A percentile compares a stretch with the other conserved stretches of the same genome.
Conservation (phyloP, 2,888 invertebrate genomes). For the Dolichopus griseipennis region DNA sequence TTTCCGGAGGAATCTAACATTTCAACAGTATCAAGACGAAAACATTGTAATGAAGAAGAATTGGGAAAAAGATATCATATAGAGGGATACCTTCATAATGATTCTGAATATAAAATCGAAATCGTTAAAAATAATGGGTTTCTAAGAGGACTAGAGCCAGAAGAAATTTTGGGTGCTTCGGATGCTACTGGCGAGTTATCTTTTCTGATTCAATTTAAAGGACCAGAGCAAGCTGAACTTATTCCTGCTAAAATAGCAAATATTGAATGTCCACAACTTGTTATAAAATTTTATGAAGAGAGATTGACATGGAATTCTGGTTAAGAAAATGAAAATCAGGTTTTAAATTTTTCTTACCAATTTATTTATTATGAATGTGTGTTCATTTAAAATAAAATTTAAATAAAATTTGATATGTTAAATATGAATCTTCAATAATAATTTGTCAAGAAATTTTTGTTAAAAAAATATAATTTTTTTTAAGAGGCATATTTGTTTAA, state of each 20-base stretch:
- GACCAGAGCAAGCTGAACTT: constrained; percentile 88
- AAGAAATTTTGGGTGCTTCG: constrained; percentile 76
- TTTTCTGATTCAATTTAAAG: constrained; percentile 93
- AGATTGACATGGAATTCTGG: constrained; percentile 90
- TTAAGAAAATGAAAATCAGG: constrained; percentile 34
- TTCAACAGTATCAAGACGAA: constrained; percentile 12
- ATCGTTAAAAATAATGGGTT: constrained; percentile 54
- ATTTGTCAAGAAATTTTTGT: too few species aligned
- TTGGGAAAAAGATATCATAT: constrained; percentile 2
- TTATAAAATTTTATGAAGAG: constrained; percentile 93
- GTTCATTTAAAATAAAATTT: too few species aligned
- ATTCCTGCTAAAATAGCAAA: constrained; percentile 88
- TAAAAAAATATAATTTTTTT: too few species aligned
- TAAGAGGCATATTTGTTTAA: too few species aligned
- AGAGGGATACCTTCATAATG: constrained; percentile 13
- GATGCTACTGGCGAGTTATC: constrained; percentile 67
- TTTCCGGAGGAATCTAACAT: not conserved
- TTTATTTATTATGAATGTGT: too few species aligned
- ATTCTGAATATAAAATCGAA: constrained; percentile 19
- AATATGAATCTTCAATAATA: too few species aligned
- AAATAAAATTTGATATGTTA: too few species aligned
- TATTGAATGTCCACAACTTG: constrained; percentile 85
- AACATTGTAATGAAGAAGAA: constrained; percentile 17
- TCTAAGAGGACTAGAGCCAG: constrained; percentile 71
- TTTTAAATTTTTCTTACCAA: too few species aligned